Evolutionary conservation across 2,113 vertebrate genomes (phyloP), one percentile per base, ranked within the genome.

Genomic region (Hippopotamus amphibius): DNA sequence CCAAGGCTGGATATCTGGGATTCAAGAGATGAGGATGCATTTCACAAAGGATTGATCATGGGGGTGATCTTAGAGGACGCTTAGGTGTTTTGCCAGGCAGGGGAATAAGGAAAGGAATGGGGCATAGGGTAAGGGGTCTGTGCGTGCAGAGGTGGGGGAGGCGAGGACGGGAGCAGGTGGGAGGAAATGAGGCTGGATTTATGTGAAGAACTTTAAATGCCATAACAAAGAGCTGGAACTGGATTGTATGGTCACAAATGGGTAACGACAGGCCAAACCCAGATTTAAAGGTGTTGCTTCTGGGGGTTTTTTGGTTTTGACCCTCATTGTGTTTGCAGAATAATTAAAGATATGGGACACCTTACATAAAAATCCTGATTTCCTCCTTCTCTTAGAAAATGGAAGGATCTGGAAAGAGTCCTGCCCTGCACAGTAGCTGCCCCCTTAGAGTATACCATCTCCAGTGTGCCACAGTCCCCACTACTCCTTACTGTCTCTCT

Each of bases 381-480:
- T 50, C 59, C 71, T 74, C 22, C 74, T 96, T 94, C 57, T 61
- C 74, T 92, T 71, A 33, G 50, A 90, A 85, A 81, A n/a, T 9
- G 6, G n/a, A 87, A 82, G 26, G 41, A 53, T 88, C 81, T 90
- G 43, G 89, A 72, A 90, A 71, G 4, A 22, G 71, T 28, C n/a
- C 0, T 37, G 37, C 37, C 37, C 68, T 5, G 10, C 61, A 2
- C 10, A 30, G 46, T 14, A 30, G 9, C 21, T 12, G 1, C 86
- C 55, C 68, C 24, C 59, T 33, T 24, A 37, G 43, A 15, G 24
- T 7, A 7, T 37, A 7, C 14, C 41, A 2, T 30, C 55, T 43
- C 33, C 14, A 3, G 16, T 11, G n/a, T 46, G 50, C n/a, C 46
- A 7, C 24, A 13, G 33, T 82, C 43, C 33, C 77, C 69, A 48